Base-by-base conservation (phyloP, 2,888 invertebrate species). In the Slavum lentiscoides region DNA sequence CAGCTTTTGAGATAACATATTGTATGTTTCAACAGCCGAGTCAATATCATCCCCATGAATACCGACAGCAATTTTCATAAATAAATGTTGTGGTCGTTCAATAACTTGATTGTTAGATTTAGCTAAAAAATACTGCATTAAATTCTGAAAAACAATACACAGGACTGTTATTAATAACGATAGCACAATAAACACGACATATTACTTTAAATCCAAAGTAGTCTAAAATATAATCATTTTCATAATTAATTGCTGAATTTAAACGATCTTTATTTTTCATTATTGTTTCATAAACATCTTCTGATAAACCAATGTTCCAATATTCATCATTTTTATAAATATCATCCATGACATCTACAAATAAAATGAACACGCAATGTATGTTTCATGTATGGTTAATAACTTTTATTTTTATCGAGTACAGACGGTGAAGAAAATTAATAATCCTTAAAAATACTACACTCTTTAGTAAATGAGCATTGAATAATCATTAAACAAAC, bases 11-110 rank as follows among this genome's bases (percentile, higher is more conserved):
- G 98, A 98, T 84, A 98, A 88, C 82, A 94, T 89, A 86, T 98
- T 96, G 87, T 99, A 99, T 0, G 98, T 98, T 88, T 96, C 94
- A 84, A 99, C 95, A 19, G 93, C 97, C 17, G 92, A 90, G 83
- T 95, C 94, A 83, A 99, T 93, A 86, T 98, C 94, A 84, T 95
- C 92, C 0, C 93, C 94, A 86, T 99, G 99, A 84, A 99, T 97
- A n/a, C 98, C 98, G 82, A 99, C 93, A 5, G 98, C 88, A 0
- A 98, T 97, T 85, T 99, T 89, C 99, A 99, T 99, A 82, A 98
- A 88, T 97, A 99, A 95, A 85, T 99, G 98, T 85, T 99, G 98
- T 0, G 99, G 99, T 43, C 98, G 90, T 87, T 99, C 99, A 0
- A 91, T 96, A 72, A 97, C 93, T 90, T 95, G 95, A 0, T 93